Evolutionary conservation across 2,113 vertebrate species (phyloP), one percentile per base, ranked within the genome.

Genomic region (Myotis brandtii): DNA sequence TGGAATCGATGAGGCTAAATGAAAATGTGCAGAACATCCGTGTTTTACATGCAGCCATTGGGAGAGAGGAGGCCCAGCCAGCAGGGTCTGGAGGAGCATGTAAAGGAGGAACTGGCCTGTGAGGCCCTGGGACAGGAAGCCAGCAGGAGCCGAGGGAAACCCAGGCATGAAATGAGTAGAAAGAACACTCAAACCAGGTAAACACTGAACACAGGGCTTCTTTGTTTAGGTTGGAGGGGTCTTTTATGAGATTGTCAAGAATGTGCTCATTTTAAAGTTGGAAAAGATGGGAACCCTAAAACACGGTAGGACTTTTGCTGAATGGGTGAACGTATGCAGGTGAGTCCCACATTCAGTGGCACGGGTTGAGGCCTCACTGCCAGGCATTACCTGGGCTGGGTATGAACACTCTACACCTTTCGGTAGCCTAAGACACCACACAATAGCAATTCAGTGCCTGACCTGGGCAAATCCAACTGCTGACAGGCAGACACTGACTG

Each of bases 1-100:
- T 91, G 69, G 62, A 81, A 94, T 95, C 96, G 72, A 91, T 95
- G 86, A 73, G 43, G 48, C 73, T 86, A 86, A 93, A 95, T 96
- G 96, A 97, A 95, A 96, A 85, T 0, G 37, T 64, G 77, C 77
- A 64, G 84, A 95, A 43, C 66, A 87, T 12, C 43, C 0, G 0
- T 86, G 90, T 92, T 80, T 93, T 93, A 90, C 86, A 89, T 9
- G n/a, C 30, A 59, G 30, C 40, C 70, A 9, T 46, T 16, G 86
- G 73, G 54, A 75, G 25, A 93, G 50, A 43, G 27, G 34, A 94
- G 62, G 59, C n/a, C 43, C 7, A 25, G 43, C 73, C 56, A 2
- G 87, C 4, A 10, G 70, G 46, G 46, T 69, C 37, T 23, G 62
- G 23, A 46, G 30, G 11, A 34, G n/a, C 54, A 3, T 11, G 40